Percentiles rank a stretch among this genome's conserved stretches.
Evolutionary conservation across 2,113 vertebrate genomes (phyloP).

Genomic region (Cryptomyrus ogoouensis): DNA sequence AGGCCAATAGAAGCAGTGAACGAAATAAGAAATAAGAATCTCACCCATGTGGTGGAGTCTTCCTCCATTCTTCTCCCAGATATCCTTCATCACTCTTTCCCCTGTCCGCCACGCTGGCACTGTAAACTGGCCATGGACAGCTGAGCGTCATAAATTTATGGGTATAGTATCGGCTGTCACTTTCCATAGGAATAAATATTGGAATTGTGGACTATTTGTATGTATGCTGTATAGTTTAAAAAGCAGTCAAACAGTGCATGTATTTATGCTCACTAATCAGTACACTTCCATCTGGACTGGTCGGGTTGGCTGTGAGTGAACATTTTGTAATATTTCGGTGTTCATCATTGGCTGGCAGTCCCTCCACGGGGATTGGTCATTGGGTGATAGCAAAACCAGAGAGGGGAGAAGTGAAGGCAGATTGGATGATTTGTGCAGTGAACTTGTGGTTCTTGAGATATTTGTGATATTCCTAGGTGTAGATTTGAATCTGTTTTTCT

Average conservation of each 20-base stretch:
- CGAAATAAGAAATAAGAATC: neutral
- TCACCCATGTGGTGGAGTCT: neutral
- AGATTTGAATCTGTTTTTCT: neutral
- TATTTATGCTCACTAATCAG: neutral
- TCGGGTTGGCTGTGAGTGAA: neutral
- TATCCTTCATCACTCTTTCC: neutral
- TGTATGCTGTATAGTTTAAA: neutral
- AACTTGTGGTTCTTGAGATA: neutral
- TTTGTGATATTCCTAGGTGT: neutral
- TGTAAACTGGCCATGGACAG: neutral
- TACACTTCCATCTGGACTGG: neutral
- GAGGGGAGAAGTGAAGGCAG: neutral
- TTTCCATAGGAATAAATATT: neutral
- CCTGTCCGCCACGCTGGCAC: neutral
- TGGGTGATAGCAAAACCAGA: neutral
- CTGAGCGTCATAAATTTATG: neutral
- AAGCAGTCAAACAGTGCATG: neutral
- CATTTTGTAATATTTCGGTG: neutral
- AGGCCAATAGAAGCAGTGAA: neutral
- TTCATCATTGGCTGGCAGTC: neutral
- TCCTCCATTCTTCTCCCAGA: neutral
- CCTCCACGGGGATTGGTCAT: neutral
- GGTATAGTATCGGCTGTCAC: neutral
- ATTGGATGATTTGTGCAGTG: neutral
- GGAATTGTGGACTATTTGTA: neutral